These are phyloP conservation scores for Heliothis peltigera DNA, from an alignment of 2,888 invertebrate genomes.

Conservation along the genomic window DNA sequence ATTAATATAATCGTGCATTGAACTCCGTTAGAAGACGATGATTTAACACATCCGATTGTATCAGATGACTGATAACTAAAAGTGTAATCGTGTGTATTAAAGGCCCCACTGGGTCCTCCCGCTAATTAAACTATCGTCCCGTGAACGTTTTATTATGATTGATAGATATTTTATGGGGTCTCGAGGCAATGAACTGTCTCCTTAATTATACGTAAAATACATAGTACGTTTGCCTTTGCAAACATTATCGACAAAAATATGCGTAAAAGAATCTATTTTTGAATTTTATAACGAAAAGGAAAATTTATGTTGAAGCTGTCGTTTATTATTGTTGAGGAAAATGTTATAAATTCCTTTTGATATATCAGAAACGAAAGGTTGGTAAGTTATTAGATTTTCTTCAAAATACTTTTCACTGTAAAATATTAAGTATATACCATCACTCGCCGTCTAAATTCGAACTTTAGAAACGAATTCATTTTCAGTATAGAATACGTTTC, in stretches of 20 bases:
- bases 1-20: slow-evolving; percentile 24
- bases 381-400: not conserved
- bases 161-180: slow-evolving; percentile 59
- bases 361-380: too few species aligned
- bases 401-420: not conserved
- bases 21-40: slow-evolving; percentile 37
- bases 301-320: not conserved
- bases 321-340: not conserved
- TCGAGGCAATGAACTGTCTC: slow-evolving; percentile 38
- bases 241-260: not conserved
- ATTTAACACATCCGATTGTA: slow-evolving; percentile 53
- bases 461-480: not conserved
- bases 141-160: slow-evolving; percentile 65
- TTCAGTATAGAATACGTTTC: slow-evolving; percentile 23
- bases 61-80: slow-evolving; percentile 48
- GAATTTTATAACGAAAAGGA: not conserved
- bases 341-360: not conserved
- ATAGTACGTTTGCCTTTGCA: slow-evolving; percentile 1
- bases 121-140: slow-evolving; percentile 52
- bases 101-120: slow-evolving; percentile 45
- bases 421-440: not conserved
- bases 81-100: slow-evolving; percentile 53
- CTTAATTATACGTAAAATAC: slow-evolving; percentile 28
- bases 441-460: not conserved
- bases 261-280: not conserved